Conservation (phyloP, 1,140 invertebrate genomes). For the Rhagoletis pomonella region DNA sequence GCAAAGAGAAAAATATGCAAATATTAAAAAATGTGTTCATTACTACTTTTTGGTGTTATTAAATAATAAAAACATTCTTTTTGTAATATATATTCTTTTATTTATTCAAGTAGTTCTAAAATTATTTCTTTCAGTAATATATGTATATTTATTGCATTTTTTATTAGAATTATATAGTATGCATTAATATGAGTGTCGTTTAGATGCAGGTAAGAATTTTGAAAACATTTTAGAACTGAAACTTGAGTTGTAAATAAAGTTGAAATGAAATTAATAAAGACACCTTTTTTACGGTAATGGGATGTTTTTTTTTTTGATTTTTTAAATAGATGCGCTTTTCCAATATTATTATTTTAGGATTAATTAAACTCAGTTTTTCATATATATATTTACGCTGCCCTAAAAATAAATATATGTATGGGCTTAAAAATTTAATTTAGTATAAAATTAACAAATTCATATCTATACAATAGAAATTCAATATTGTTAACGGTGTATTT, state of each 20-base stretch:
- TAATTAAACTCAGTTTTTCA: conserved; percentile 2
- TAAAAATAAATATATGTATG: too few relatives aligned
- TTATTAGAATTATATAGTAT: conserved; percentile 1
- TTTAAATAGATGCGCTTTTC: not conserved
- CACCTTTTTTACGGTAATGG: conserved; percentile 2
- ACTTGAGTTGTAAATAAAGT: not conserved
- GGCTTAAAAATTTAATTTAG: too few relatives aligned
- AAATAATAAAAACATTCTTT: not conserved
- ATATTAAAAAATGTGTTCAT: too few relatives aligned
- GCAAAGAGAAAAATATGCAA: too few relatives aligned
- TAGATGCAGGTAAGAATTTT: not conserved
- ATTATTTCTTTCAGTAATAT: not conserved
- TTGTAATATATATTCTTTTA: conserved; percentile 6
- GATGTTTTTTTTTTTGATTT: conserved; percentile 10
- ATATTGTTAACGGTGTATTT: too few relatives aligned
- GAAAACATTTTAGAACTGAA: conserved; percentile 22
- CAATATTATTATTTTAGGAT: not conserved
- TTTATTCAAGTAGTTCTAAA: conserved; percentile 37
- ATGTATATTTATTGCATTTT: conserved; percentile 43
- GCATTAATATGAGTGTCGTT: not conserved
- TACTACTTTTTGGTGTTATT: too few relatives aligned
- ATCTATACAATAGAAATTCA: too few relatives aligned
- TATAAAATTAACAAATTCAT: too few relatives aligned
- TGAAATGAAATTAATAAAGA: not conserved
- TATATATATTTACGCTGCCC: not conserved